Base-by-base conservation (phyloP, 2,797 vertebrate genomes). In the Pseudocheirus occidentalis region DNA sequence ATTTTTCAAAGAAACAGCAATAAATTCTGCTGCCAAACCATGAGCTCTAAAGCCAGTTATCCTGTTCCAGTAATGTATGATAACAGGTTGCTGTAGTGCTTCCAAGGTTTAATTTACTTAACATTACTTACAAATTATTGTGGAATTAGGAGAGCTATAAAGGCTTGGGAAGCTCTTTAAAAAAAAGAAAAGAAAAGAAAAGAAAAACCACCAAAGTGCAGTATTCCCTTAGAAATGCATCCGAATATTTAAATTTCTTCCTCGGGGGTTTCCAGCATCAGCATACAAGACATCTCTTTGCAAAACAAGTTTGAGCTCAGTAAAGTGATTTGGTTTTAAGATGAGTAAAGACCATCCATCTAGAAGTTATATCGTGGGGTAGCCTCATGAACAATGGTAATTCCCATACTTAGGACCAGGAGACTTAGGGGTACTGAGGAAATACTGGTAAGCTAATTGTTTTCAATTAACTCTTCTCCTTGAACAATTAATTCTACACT, bases 1-100 rank as follows among this genome's bases (percentile, higher is more conserved):
- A 98, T 98, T 98, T 98, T 98, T 98, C 98, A 98, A 98, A 98
- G 98, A 98, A 98, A 98, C 98, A 98, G 98, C 98, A 98, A 97
- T 96, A 94, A 95, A 98, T 98, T 98, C 98, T 98, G 98, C 98
- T 97, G 98, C 97, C 97, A 97, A 97, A 97, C 97, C 94, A 90
- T 92, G 97, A 97, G 98, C 97, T 97, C 96, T 97, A 96, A 97
- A 97, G 98, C 93, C 98, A 97, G 97, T 96, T 97, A 97, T 94
- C 98, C 98, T 7, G 90, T 97, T 91, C 94, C 90, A 95, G 11
- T 95, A 96, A 97, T 94, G 81, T 94, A 95, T 95, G 97, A 97
- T 96, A 98, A 98, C 96, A 97, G 98, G 97, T 95, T 96, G 98
- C 98, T 62, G 93, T 98, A 98, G 98, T 98, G 98, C 98, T 98